Conservation (phyloP, 92 coral and sea anemone genomes). For the Zoanthus sansibaricus region DNA sequence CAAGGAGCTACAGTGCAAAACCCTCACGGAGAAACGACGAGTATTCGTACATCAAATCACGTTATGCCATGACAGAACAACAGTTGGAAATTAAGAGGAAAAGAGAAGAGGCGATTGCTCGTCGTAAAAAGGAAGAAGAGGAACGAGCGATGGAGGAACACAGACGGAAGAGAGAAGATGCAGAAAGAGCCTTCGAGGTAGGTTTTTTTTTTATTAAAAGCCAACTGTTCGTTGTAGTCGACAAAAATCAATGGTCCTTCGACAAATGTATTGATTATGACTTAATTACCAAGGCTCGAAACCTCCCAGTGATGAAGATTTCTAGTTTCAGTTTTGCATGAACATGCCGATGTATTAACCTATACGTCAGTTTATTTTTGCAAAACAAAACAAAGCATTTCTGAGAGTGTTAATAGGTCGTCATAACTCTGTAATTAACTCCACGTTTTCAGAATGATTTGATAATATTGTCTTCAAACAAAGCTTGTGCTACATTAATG, state of each 20-base stretch:
- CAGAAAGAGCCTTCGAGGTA: slow-evolving; percentile 96
- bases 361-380: background rate
- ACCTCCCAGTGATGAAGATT: background rate
- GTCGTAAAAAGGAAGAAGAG: slow-evolving; percentile 89
- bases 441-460: background rate
- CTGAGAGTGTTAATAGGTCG: background rate
- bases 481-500: background rate
- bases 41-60: slow-evolving; percentile 82
- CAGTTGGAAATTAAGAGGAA: slow-evolving; percentile 89
- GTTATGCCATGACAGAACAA: slow-evolving; percentile 89
- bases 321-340: background rate
- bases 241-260: background rate
- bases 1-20: slow-evolving; percentile 88
- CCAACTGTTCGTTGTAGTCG: background rate
- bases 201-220: background rate
- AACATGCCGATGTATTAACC: background rate
- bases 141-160: slow-evolving; percentile 88
- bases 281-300: background rate
- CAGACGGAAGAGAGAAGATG: slow-evolving; percentile 88
- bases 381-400: no score
- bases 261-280: background rate
- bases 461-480: background rate
- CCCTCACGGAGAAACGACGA: slow-evolving; percentile 72
- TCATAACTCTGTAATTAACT: background rate
- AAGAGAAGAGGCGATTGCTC: slow-evolving; percentile 89